Base-by-base conservation (phyloP, 1,140 invertebrate species). In the Rhagoletis zephyria region DNA sequence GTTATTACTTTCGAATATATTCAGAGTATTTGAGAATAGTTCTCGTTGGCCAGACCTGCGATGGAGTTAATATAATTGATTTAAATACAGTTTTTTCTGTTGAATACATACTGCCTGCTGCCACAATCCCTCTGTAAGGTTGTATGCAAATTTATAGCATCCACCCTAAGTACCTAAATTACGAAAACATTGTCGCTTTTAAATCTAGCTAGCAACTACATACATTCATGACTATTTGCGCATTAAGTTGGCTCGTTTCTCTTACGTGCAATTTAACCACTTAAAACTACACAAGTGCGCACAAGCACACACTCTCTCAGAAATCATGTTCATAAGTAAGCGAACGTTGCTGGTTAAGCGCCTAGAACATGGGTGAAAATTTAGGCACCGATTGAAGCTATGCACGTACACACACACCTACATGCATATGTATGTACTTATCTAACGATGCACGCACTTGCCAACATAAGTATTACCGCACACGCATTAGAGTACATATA, bases 251-350 rank as follows among this genome's bases (percentile, higher is more conserved):
- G 74, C 74, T 81, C 74, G 56, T 81, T 81, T 56, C 74, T 81
- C 74, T 59, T 81, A 81, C 74, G 56, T 81, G 74, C 74, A 81
- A 81, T 81, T 81, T 81, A 81, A 81, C 74, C 74, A 81, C 74
- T 81, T 81, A 81, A 81, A 81, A 81, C 45, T 81, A 81, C 74
- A 81, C 4, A 40, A 10, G 59, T 0, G 12, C 59, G 12, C 12
- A 60, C 59, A 60, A 6, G 12, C 12, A 7, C 59, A 60, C 59
- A 60, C 59, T 12, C 6, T 6, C 42, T 45, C 40, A 81, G 48
- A 81, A 48, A 81, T 81, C 42, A 81, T 81, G 74, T 81, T 56
- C 19, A 48, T 81, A 56, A 81, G 42, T 81, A 6, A 56, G 74
- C 74, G 48, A 56, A 81, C 74, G 74, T 56, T 16, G 9, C 74